Evolutionary conservation across 2,113 vertebrate genomes (phyloP).

Genomic region (Ammodramus savannarum): DNA sequence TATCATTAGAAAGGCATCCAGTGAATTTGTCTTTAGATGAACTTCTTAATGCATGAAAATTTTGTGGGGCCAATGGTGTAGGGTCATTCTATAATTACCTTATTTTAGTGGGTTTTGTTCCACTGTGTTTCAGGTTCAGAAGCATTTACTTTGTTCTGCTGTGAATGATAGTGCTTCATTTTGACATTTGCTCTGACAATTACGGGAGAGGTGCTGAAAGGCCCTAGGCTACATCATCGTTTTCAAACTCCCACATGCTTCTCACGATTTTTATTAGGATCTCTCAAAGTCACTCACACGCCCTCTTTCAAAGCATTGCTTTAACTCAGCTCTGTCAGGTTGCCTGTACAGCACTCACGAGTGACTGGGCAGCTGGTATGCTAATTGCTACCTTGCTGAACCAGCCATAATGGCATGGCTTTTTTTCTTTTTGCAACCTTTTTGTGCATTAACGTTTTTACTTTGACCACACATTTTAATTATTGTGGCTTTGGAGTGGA

Average conservation of each 20-base stretch:
- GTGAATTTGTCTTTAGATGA: neutral
- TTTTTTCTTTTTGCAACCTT: neutral
- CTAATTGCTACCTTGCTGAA: slow-evolving; percentile 2
- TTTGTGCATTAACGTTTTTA: neutral
- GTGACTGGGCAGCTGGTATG: neutral
- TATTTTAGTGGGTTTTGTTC: neutral
- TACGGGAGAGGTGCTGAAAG: neutral
- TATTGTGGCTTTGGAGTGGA: neutral
- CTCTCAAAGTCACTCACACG: neutral
- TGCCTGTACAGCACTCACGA: neutral
- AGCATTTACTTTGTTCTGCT: neutral
- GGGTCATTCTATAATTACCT: neutral
- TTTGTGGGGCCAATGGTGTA: neutral
- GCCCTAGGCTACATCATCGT: neutral
- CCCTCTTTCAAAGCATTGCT: neutral
- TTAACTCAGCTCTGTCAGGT: neutral
- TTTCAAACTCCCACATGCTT: neutral
- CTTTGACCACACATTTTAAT: neutral
- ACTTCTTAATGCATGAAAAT: neutral
- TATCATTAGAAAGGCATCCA: neutral
- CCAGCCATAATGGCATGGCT: neutral
- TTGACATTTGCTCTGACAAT: neutral
- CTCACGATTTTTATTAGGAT: neutral
- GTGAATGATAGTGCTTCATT: neutral
- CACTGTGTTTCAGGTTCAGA: neutral